These are phyloP conservation scores for Hartigia nigra DNA, from an alignment of 2,888 invertebrate species.

Conservation along the genomic window DNA sequence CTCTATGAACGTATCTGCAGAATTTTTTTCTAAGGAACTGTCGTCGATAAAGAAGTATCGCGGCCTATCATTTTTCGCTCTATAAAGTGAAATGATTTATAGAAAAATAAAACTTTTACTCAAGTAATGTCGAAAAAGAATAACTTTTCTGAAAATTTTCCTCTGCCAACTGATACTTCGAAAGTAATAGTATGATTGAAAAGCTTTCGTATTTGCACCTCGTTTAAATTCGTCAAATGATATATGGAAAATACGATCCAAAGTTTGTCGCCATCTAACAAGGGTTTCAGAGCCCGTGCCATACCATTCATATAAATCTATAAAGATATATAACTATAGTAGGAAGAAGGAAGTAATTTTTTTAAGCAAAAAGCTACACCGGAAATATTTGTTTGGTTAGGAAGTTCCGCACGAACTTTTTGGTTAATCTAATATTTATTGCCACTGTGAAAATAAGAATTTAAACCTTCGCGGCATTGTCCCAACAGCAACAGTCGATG, in stretches of 20 bases:
- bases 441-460: not conserved
- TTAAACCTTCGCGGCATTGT: not conserved
- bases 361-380: not conserved
- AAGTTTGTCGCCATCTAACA: not conserved
- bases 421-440: not conserved
- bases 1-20: not conserved
- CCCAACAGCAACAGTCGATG: not conserved
- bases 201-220: not conserved
- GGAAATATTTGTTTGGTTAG: not conserved
- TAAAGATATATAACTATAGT: not conserved
- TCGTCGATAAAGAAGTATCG: not conserved
- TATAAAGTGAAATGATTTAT: not conserved
- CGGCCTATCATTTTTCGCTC: not conserved
- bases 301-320: not conserved
- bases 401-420: too few species aligned
- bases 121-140: not conserved
- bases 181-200: not conserved
- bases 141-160: not conserved
- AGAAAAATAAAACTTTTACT: not conserved
- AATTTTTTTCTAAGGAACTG: not conserved
- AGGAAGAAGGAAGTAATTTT: not conserved
- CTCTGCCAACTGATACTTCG: not conserved
- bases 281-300: not conserved
- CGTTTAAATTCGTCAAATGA: not conserved
- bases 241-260: not conserved